Evolutionary conservation across 2,888 invertebrate species (phyloP).

Genomic region (Caenorhabditis wallacei): DNA sequence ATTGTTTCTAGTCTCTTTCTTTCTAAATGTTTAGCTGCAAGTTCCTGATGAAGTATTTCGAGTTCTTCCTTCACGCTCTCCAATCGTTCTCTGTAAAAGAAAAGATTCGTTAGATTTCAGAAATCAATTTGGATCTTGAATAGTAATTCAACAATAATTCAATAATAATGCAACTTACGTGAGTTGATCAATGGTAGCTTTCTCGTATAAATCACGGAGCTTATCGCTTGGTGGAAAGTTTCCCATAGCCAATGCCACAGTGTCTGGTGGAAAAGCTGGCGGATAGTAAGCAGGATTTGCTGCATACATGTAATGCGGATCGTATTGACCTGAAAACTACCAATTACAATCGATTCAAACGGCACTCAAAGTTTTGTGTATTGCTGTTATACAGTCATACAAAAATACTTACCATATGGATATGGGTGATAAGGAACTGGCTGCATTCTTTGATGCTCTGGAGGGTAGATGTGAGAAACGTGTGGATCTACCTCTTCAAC

Average conservation of each 20-base stretch:
- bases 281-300: constrained; percentile 15
- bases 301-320: constrained; percentile 22
- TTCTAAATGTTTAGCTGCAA: neutral
- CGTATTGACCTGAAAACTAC: constrained; percentile 23
- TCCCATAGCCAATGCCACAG: constrained; percentile 9
- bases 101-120: neutral
- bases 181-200: constrained; percentile 30
- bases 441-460: neutral
- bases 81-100: constrained; percentile 15
- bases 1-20: constrained; percentile 7
- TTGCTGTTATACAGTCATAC: too few species aligned
- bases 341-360: neutral
- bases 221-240: constrained; percentile 22
- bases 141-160: neutral
- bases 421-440: constrained; percentile 10
- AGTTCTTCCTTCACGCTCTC: constrained; percentile 5
- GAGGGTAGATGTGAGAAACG: neutral
- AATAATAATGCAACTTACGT: constrained; percentile 11
- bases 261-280: neutral
- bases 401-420: constrained; percentile 33
- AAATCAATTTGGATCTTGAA: too few species aligned
- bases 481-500: neutral
- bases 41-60: neutral
- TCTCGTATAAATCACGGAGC: constrained; percentile 26
- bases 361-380: too few species aligned